Conservation (phyloP, 2,888 invertebrate genomes). For the Amiota communis region DNA sequence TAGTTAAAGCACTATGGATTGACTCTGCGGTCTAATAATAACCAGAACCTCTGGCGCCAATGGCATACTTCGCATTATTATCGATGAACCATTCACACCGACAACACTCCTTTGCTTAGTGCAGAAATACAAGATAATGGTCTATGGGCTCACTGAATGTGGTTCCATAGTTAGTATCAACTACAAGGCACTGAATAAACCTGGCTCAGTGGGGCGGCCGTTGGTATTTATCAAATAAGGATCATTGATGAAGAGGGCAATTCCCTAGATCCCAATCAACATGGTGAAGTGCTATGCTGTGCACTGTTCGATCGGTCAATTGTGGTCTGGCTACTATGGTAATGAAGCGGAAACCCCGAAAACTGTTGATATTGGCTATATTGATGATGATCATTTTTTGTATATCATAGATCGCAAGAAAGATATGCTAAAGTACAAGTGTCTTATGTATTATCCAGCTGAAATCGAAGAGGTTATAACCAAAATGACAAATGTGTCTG, state of each 20-base stretch:
- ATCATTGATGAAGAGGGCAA: constrained; percentile 51
- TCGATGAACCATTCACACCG: constrained; percentile 41
- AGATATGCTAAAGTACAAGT: constrained; percentile 52
- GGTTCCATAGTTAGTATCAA: constrained; percentile 27
- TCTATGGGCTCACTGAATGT: constrained; percentile 44
- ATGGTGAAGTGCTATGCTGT: constrained; percentile 55
- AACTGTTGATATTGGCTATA: constrained; percentile 60
- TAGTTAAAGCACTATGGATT: constrained; percentile 36
- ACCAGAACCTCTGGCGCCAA: constrained; percentile 25
- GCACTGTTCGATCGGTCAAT: constrained; percentile 26
- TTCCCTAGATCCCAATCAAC: constrained; percentile 43
- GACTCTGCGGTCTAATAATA: constrained; percentile 41
- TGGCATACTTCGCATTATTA: constrained; percentile 47
- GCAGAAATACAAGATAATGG: constrained; percentile 42
- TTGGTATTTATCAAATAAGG: constrained; percentile 39
- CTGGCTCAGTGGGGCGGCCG: constrained; percentile 45
- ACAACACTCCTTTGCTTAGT: constrained; percentile 45
- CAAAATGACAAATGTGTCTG: constrained; percentile 46
- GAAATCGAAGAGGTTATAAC: constrained; percentile 52
- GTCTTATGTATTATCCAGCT: constrained; percentile 43
- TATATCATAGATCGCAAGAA: constrained; percentile 56
- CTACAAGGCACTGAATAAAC: background rate
- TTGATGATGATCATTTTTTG: constrained; percentile 53
- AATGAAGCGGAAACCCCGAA: constrained; percentile 47
- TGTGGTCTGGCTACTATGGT: constrained; percentile 57